A percentile compares a stretch with the other conserved stretches of the same genome.
Conservation (phyloP, 2,113 vertebrate genomes). For the Callaeas wilsoni region DNA sequence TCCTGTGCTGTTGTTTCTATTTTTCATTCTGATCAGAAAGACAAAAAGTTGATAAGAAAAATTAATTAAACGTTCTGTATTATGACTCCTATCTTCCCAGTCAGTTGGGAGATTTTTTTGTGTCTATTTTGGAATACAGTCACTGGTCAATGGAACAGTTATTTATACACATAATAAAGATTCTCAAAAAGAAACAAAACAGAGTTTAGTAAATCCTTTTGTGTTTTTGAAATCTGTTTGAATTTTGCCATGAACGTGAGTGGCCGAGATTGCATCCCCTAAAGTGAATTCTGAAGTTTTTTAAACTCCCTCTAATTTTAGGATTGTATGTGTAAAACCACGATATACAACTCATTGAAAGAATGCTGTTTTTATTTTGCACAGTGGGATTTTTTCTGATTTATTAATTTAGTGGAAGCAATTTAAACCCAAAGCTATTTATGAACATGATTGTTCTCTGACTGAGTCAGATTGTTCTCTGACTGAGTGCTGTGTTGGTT, state of each 20-base stretch:
- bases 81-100: neutral
- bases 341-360: neutral
- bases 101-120: neutral
- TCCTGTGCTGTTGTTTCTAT: neutral
- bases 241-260: neutral
- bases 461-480: neutral
- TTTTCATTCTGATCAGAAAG: neutral
- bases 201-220: neutral
- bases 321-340: neutral
- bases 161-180: neutral
- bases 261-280: neutral
- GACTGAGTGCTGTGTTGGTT: neutral
- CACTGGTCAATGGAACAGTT: neutral
- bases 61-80: neutral
- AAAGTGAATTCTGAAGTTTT: neutral
- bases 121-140: neutral
- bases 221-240: neutral
- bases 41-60: neutral
- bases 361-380: neutral
- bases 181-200: neutral
- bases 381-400: neutral
- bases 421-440: neutral
- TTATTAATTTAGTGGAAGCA: neutral
- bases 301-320: neutral
- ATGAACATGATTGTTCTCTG: neutral